These are phyloP conservation scores for Agrypnia vestita DNA, from an alignment of 1,140 invertebrate species.

Conservation along the genomic window DNA sequence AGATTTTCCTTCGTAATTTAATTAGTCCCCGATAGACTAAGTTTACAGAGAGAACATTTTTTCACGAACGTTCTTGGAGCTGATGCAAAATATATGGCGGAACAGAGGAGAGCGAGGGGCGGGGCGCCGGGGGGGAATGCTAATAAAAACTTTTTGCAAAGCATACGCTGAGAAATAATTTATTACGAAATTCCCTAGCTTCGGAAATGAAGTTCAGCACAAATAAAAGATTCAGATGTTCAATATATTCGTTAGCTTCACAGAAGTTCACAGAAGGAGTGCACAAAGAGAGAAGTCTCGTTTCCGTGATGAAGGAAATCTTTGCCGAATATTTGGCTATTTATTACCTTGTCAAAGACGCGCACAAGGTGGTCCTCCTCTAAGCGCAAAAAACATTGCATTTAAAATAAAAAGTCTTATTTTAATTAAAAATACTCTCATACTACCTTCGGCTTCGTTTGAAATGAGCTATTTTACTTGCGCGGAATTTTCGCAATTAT, in stretches of 20 bases:
- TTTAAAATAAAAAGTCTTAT: too few relatives aligned
- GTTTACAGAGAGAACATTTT: slow-evolving; percentile 30
- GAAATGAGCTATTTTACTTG: too few relatives aligned
- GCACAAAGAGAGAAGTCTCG: slow-evolving; percentile 23
- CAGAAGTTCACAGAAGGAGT: neutral
- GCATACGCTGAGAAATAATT: slow-evolving; percentile 44
- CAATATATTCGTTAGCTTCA: slow-evolving; percentile 32
- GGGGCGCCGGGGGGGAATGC: neutral
- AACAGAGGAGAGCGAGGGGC: slow-evolving; percentile 16
- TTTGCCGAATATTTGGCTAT: slow-evolving; percentile 20
- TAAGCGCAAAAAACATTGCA: too few relatives aligned
- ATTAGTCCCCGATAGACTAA: slow-evolving; percentile 30
- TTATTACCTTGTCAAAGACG: too few relatives aligned
- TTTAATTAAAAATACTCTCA: too few relatives aligned
- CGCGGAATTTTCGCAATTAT: too few relatives aligned
- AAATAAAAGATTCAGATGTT: slow-evolving; percentile 48
- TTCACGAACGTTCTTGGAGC: slow-evolving; percentile 15
- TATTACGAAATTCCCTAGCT: slow-evolving; percentile 41
- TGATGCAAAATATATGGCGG: slow-evolving; percentile 35
- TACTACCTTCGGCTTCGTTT: too few relatives aligned
- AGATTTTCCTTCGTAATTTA: slow-evolving; percentile 26
- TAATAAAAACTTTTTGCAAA: slow-evolving; percentile 44
- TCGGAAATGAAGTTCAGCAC: slow-evolving; percentile 39
- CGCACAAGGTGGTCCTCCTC: too few relatives aligned
- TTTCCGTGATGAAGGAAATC: slow-evolving; percentile 7